Evolutionary conservation across 2,797 vertebrate species (phyloP).

Genomic region (Acestrorhynchus altus): DNA sequence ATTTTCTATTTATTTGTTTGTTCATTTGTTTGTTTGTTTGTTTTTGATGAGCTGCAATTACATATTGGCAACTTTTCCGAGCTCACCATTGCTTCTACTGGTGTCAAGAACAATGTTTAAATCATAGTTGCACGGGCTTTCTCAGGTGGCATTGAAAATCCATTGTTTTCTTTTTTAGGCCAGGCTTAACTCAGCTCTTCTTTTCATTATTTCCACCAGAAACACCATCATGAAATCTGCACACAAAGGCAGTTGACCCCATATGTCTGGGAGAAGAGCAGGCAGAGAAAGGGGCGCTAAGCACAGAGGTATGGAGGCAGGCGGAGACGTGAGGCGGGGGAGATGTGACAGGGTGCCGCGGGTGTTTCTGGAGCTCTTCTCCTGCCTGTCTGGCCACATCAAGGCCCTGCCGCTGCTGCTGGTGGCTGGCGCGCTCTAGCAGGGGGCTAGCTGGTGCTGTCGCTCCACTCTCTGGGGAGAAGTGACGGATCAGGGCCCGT

Average conservation of each 20-base stretch:
- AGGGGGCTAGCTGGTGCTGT: conserved; percentile 56
- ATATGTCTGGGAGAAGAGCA: conserved; percentile 29
- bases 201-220: conserved; percentile 17
- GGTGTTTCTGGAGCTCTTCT: conserved; percentile 64
- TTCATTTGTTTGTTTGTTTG: too few relatives aligned
- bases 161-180: background rate
- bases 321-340: conserved; percentile 58
- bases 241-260: background rate
- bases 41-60: too few relatives aligned
- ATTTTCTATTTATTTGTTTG: too few relatives aligned
- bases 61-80: background rate
- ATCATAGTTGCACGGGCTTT: background rate
- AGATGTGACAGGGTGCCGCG: conserved; percentile 70
- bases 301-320: conserved; percentile 51
- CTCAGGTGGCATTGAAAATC: conserved; percentile 1
- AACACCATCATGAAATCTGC: background rate
- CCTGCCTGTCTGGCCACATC: conserved; percentile 60
- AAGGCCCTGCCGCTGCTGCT: conserved; percentile 50
- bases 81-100: background rate
- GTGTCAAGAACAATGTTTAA: background rate
- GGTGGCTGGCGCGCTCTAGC: conserved; percentile 51
- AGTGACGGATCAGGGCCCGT: conserved; percentile 52
- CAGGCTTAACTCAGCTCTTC: background rate
- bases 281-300: conserved; percentile 43
- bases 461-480: conserved; percentile 40